These are phyloP conservation scores for Protomyctophum bolini DNA, from an alignment of 2,113 vertebrate genomes.

Conservation along the genomic window DNA sequence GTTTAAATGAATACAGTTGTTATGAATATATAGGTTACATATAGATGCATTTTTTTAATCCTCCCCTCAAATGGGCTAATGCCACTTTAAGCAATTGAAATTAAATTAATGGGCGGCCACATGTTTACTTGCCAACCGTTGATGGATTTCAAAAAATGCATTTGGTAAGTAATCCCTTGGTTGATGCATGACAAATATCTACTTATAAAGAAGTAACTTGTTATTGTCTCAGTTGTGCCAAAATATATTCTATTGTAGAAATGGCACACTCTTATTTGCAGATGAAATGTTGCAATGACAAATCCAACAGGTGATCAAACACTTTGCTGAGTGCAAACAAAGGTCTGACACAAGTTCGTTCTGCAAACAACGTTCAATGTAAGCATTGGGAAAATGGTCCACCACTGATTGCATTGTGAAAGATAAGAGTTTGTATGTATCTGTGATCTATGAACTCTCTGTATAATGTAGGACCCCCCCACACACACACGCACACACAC, in stretches of 20 bases:
- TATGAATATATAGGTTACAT: not conserved
- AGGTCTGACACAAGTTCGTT: conserved; percentile 31
- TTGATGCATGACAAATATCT: conserved; percentile 4
- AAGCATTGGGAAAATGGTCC: conserved; percentile 22
- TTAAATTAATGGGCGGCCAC: not conserved
- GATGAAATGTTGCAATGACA: conserved; percentile 61
- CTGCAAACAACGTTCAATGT: conserved; percentile 26
- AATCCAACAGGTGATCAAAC: conserved; percentile 68
- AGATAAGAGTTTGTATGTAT: conserved; percentile 15
- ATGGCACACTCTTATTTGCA: conserved; percentile 51
- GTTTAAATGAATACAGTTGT: not conserved
- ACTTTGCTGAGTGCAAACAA: conserved; percentile 58
- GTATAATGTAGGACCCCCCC: not conserved
- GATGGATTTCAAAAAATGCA: not conserved
- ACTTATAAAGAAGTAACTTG: conserved; percentile 3
- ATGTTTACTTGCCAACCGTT: not conserved
- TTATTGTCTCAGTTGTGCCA: conserved; percentile 7
- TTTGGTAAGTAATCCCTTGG: not conserved
- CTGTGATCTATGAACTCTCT: not conserved
- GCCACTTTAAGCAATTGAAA: not conserved
- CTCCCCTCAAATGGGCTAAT: not conserved
- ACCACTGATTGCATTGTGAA: conserved; percentile 23
- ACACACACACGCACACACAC: not conserved
- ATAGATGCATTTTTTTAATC: not conserved
- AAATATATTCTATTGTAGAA: conserved; percentile 9